Conservation (phyloP, 2,797 vertebrate genomes). For the Columba guinea region DNA sequence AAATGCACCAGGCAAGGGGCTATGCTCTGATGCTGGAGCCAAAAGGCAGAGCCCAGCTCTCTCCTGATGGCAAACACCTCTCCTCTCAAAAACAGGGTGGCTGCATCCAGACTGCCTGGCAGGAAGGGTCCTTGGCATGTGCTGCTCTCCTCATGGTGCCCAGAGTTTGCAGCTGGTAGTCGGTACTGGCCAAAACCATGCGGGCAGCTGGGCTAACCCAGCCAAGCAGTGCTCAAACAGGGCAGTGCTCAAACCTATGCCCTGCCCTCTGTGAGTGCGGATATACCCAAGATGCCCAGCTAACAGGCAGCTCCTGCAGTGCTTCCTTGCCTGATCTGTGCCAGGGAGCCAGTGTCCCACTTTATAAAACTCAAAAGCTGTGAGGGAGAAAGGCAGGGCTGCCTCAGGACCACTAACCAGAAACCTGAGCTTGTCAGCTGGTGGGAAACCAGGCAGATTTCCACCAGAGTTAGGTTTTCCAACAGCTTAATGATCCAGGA, state of each 20-base stretch:
- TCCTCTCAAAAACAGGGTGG: not conserved
- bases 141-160: fast-evolving
- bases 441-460: not conserved
- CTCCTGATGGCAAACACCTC: not conserved
- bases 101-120: fast-evolving
- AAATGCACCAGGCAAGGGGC: not conserved
- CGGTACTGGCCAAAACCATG: not conserved
- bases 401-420: not conserved
- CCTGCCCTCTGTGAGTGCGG: fast-evolving
- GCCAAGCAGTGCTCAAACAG: not conserved
- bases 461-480: not conserved
- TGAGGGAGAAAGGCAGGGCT: not conserved
- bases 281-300: not conserved
- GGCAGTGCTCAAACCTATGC: not conserved
- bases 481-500: not conserved
- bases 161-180: not conserved
- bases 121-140: not conserved
- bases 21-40: not conserved
- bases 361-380: not conserved
- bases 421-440: not conserved
- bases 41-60: not conserved
- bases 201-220: not conserved
- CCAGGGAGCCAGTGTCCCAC: not conserved
- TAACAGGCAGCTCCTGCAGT: not conserved
- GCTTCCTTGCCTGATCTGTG: not conserved